phyloP scores from a whole-genome alignment of 2,888 invertebrate genomes.

The Ichneumoninae sp. region DNA sequence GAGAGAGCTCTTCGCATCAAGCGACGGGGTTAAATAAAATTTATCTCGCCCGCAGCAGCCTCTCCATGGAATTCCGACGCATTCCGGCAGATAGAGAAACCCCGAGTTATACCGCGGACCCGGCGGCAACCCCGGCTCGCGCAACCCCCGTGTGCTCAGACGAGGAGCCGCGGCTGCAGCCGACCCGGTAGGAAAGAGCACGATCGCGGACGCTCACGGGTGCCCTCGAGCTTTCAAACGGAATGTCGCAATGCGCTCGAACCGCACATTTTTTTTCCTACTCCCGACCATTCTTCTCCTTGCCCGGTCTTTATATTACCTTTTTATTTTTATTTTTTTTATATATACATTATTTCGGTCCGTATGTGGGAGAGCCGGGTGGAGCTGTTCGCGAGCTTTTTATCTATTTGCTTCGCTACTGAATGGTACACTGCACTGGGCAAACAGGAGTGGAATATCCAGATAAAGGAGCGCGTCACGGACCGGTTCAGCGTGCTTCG shows the following conservation, averaged over 20 bases:
- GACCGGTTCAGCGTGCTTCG: background rate
- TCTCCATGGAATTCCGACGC: conserved; percentile 75
- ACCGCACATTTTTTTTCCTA: conserved; percentile 63
- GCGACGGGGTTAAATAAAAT: conserved; percentile 77
- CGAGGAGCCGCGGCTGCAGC: conserved; percentile 49
- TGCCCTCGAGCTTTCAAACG: conserved; percentile 67
- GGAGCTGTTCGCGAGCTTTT: background rate
- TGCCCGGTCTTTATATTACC: conserved; percentile 51
- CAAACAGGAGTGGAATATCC: conserved; percentile 4
- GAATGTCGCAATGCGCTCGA: conserved; percentile 73
- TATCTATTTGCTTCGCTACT: conserved; percentile 14
- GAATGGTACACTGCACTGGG: background rate
- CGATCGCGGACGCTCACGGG: conserved; percentile 46
- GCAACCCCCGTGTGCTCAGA: conserved; percentile 43
- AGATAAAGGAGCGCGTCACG: background rate
- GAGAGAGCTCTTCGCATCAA: conserved; percentile 58
- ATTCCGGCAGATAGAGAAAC: conserved; percentile 71
- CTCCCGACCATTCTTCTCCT: conserved; percentile 57
- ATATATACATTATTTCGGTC: background rate
- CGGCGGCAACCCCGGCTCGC: conserved; percentile 25
- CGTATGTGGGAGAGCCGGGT: background rate
- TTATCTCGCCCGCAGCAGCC: conserved; percentile 77
- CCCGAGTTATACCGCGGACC: conserved; percentile 63
- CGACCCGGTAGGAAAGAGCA: background rate
- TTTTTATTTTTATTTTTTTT: background rate